Evolutionary conservation across 1,140 invertebrate species (phyloP).

Genomic region (Drosophila murphyi): DNA sequence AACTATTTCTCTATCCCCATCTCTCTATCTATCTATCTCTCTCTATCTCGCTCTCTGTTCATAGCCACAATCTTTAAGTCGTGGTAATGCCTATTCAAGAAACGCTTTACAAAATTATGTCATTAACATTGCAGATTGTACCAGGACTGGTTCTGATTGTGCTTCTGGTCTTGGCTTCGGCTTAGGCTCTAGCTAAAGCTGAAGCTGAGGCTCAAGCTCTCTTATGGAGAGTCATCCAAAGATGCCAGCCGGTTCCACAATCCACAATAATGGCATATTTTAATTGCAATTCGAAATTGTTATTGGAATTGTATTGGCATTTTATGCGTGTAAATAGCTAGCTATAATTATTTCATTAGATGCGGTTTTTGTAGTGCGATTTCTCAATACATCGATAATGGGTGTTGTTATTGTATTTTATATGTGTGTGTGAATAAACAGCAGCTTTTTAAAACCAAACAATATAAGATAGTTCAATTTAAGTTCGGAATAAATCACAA

Average conservation of each 20-base stretch:
- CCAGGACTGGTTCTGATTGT: conserved; percentile 56
- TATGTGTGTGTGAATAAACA: no score
- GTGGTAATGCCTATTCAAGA: conserved; percentile 68
- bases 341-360: conserved; percentile 75
- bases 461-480: no score
- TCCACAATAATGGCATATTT: conserved; percentile 76
- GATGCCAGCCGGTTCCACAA: conserved; percentile 19
- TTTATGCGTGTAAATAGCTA: conserved; percentile 75
- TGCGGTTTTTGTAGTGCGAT: conserved; percentile 21
- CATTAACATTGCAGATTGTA: conserved; percentile 75
- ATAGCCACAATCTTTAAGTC: conserved; percentile 2
- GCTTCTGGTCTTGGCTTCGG: neutral
- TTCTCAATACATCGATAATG: neutral
- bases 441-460: no score
- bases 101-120: conserved; percentile 78
- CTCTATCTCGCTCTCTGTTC: conserved; percentile 3
- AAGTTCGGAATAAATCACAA: no score
- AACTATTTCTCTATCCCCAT: conserved; percentile 8
- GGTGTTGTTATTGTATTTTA: no score
- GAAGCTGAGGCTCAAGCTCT: neutral
- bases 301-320: conserved; percentile 70
- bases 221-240: conserved; percentile 21
- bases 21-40: conserved; percentile 42
- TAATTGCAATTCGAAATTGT: conserved; percentile 58
- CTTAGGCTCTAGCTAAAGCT: neutral